A percentile compares a stretch with the other conserved stretches of the same genome.
These are phyloP conservation scores for Drosophila dunni DNA, from an alignment of 1,140 invertebrate genomes.

Conservation along the genomic window DNA sequence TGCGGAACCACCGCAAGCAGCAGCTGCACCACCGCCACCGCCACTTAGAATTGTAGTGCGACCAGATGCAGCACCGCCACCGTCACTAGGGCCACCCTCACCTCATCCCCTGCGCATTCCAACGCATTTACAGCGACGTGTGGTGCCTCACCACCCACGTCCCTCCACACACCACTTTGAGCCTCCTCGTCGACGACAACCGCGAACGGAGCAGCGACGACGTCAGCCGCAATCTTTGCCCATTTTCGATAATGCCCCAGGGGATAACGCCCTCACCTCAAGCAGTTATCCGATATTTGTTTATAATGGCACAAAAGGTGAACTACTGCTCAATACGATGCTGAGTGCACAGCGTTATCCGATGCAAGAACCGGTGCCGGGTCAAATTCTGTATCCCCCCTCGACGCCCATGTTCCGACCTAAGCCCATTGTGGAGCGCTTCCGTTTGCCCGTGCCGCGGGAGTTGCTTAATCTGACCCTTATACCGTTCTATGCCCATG, in stretches of 20 bases:
- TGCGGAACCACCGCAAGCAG: not conserved
- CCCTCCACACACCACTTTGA: conserved; percentile 6
- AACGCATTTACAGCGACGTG: not conserved
- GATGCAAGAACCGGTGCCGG: conserved; percentile 79
- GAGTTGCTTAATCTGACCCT: conserved; percentile 67
- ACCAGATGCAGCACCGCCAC: not conserved
- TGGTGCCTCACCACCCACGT: conserved; percentile 3
- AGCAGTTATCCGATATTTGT: conserved; percentile 65
- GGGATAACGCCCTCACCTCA: conserved; percentile 47
- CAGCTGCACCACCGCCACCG: conserved; percentile 4
- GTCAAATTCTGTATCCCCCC: conserved; percentile 73
- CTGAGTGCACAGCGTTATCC: conserved; percentile 67
- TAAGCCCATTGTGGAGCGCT: conserved; percentile 70
- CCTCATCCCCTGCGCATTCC: not conserved
- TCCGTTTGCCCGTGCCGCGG: conserved; percentile 54
- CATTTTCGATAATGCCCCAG: conserved; percentile 68
- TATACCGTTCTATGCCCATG: conserved; percentile 79
- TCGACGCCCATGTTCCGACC: conserved; percentile 75
- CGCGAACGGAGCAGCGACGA: conserved; percentile 13
- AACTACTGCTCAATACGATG: conserved; percentile 76
- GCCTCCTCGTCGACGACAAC: conserved; percentile 21
- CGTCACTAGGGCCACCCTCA: no score
- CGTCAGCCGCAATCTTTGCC: conserved; percentile 57
- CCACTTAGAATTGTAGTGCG: conserved; percentile 50
- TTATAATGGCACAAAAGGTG: conserved; percentile 67